Evolutionary conservation across 2,797 vertebrate species (phyloP), one percentile per base, ranked within the genome.

Genomic region (Chelidonichthys spinosus): DNA sequence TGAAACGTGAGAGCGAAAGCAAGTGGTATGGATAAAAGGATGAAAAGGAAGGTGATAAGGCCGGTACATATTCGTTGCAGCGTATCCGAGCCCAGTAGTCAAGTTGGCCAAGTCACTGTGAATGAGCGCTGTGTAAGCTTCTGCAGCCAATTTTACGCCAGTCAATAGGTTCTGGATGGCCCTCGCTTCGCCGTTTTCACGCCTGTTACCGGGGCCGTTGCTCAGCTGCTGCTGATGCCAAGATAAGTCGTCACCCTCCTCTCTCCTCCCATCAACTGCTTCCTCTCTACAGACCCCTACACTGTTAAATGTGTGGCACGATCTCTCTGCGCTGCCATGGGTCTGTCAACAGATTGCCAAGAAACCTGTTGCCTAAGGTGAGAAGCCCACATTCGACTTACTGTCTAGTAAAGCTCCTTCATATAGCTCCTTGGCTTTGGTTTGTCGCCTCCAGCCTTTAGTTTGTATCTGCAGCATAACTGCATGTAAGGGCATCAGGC

Each of bases 61-160:
- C 67, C 65, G 52, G n/a, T 63, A 69, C 58, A 63, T 58, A 63
- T 54, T 7, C 35, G 72, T 67, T 18, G 10, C 17, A 37, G 11
- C 37, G 18, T 70, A 32, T 63, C 54, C 14, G 13, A 64, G 8
- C 36, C 59, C 35, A 46, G 56, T 49, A 46, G 39, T 63, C 58
- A 59, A 35, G 15, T 65, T 11, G n/a, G 69, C 78, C 78, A 86
- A 39, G 56, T 72, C 10, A 6, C 67, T 60, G 56, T 88, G 83
- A 93, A 91, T 69, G 79, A 81, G 52, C 6, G 1, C 89, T 87
- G 81, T 89, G 88, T 91, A 81, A 69, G 14, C 44, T 47, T 53
- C 84, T 78, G 43, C 37, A 75, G 74, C 62, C 84, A 81, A 80
- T 87, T 86, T 76, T 62, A 72, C 50, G 18, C 69, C 53, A 79